phyloP scores from a whole-genome alignment of 2,113 vertebrate species.

The Scatophagus argus region DNA sequence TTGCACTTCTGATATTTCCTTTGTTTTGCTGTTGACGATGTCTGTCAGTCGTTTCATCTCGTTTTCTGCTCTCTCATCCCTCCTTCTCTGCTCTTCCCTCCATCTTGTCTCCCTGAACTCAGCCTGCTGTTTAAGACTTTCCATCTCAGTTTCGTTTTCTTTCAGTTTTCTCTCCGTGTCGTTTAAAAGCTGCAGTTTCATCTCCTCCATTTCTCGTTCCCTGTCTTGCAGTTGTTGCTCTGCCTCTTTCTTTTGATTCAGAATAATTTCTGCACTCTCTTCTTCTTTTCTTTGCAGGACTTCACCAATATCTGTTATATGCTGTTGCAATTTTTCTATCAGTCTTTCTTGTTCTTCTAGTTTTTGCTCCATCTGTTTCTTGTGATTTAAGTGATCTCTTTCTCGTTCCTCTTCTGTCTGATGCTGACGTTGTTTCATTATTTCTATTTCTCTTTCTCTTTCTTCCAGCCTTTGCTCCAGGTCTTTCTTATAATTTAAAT shows the following conservation, averaged over 20 bases:
- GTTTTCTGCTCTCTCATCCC: conserved; percentile 11
- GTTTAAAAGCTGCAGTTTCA: conserved; percentile 29
- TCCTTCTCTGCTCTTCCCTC: conserved; percentile 61
- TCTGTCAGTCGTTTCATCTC: conserved; percentile 50
- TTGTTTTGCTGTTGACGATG: conserved; percentile 18
- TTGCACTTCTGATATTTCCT: conserved; percentile 4
- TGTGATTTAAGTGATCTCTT: conserved; percentile 6
- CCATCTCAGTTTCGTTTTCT: conserved; percentile 52
- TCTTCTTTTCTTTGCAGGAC: conserved; percentile 60
- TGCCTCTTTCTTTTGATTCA: conserved; percentile 66
- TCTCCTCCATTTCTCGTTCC: conserved; percentile 61
- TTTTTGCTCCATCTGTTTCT: conserved; percentile 53
- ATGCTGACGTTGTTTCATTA: neutral
- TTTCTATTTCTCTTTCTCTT: conserved; percentile 34
- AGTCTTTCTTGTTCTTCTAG: conserved; percentile 42
- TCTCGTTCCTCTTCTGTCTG: conserved; percentile 14
- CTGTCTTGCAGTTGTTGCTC: conserved; percentile 54
- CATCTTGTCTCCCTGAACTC: conserved; percentile 40
- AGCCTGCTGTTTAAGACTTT: conserved; percentile 34
- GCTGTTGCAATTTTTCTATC: conserved; percentile 45
- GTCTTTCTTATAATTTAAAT: neutral
- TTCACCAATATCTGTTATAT: conserved; percentile 43
- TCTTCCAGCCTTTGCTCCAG: conserved; percentile 7
- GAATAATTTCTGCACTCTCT: conserved; percentile 50
- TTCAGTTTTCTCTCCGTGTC: conserved; percentile 40